Base-by-base conservation (phyloP, 1,140 invertebrate species). In the Trypoxylus dichotomus region DNA sequence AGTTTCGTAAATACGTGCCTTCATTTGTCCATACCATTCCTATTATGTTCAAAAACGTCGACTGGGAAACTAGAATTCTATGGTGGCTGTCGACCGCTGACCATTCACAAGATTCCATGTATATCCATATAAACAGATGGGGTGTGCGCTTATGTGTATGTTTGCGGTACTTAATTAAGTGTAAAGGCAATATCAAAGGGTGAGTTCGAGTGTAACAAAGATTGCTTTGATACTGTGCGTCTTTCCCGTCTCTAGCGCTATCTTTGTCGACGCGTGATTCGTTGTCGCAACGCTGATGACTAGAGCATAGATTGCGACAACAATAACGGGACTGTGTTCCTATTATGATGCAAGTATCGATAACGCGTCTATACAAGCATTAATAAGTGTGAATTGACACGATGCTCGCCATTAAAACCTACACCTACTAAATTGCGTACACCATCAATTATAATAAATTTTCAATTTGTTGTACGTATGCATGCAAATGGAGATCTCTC, bases 181-280 rank as follows among this genome's bases (percentile, higher is more conserved):
- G 72, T 74, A 43, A 74, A 74, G 72, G 72, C 72, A 74, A 74
- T 74, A 74, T 74, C 72, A 74, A 74, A 74, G 72, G 72, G 72
- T 74, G 29, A 41, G 32, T 74, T 74, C 72, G 72, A 74, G 72
- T 43, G 72, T 74, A 29, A 41, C 72, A 43, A 74, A 74, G 72
- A 74, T 74, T 41, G 72, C 60, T 68, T 68, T 68, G 60, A 68
- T 68, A 68, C 24, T 27, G 60, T 29, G 58, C 58, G 24, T 24
- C 60, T 68, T 68, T 68, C 60, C 24, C 60, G 60, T 24, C 21
- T 68, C 60, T 68, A 7, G 15, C 15, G 19, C 24, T 68, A 24
- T 68, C 60, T 68, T 68, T 68, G 60, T 68, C 60, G 19, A 68
- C 60, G 60, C 60, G 60, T 68, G 60, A 68, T 27, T 24, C 60